Evolutionary conservation across 2,797 vertebrate species (phyloP).

Genomic region (Vespertilio murinus): DNA sequence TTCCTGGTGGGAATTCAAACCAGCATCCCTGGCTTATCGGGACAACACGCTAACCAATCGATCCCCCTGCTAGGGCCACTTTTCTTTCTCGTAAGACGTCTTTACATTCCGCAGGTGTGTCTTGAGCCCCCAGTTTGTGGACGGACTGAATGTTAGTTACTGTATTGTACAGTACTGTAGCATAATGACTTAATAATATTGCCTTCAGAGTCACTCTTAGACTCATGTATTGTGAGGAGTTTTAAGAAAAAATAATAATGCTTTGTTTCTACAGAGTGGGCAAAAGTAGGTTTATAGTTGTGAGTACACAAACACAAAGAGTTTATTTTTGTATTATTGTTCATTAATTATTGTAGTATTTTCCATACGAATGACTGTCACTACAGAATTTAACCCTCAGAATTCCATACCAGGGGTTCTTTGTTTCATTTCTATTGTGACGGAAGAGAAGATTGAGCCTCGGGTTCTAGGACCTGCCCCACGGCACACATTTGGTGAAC

Average conservation of each 20-base stretch:
- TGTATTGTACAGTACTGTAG: background rate
- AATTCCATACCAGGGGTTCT: rapidly evolving
- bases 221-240: background rate
- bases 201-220: background rate
- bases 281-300: background rate
- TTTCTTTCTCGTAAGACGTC: background rate
- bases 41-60: background rate
- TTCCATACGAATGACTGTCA: background rate
- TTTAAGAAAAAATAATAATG: background rate
- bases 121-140: background rate
- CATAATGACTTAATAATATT: background rate
- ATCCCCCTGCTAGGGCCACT: background rate
- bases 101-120: background rate
- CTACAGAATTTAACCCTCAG: background rate
- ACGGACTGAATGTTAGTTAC: background rate
- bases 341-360: background rate
- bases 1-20: background rate
- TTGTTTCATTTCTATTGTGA: background rate
- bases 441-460: background rate
- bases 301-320: background rate
- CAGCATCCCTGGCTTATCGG: background rate
- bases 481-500: background rate
- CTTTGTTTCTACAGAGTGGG: background rate
- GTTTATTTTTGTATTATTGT: background rate
- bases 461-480: background rate